Percentiles rank a stretch among this genome's conserved stretches.
These are phyloP conservation scores for Neolamprologus toae DNA, from an alignment of 2,113 vertebrate genomes.

Conservation along the genomic window DNA sequence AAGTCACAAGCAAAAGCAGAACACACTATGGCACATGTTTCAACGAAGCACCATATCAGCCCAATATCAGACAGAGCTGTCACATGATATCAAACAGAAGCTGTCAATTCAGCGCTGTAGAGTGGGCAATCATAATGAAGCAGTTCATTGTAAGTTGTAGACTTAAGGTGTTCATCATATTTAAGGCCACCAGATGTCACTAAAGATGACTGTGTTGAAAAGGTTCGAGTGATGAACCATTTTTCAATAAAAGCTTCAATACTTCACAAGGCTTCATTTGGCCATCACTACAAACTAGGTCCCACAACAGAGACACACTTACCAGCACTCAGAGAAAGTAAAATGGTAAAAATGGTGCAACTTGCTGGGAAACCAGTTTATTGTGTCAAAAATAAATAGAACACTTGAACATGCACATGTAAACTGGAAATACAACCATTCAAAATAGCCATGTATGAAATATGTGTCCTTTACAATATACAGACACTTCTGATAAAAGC, in stretches of 20 bases:
- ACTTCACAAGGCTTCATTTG: neutral
- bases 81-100: neutral
- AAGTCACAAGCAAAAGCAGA: neutral
- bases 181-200: neutral
- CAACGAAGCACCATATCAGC: neutral
- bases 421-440: neutral
- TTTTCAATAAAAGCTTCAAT: neutral
- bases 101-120: neutral
- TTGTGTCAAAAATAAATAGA: conserved; percentile 40
- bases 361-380: neutral
- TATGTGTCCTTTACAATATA: neutral
- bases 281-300: neutral
- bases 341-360: neutral
- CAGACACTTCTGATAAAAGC: neutral
- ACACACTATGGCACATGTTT: neutral
- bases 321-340: neutral
- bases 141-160: neutral
- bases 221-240: fast-evolving
- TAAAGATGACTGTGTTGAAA: neutral
- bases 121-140: neutral
- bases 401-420: neutral
- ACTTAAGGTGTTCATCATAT: neutral
- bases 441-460: neutral
- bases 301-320: neutral
- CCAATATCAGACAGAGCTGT: neutral